Conservation (phyloP, 2,888 invertebrate species). For the Pandemis heparana region DNA sequence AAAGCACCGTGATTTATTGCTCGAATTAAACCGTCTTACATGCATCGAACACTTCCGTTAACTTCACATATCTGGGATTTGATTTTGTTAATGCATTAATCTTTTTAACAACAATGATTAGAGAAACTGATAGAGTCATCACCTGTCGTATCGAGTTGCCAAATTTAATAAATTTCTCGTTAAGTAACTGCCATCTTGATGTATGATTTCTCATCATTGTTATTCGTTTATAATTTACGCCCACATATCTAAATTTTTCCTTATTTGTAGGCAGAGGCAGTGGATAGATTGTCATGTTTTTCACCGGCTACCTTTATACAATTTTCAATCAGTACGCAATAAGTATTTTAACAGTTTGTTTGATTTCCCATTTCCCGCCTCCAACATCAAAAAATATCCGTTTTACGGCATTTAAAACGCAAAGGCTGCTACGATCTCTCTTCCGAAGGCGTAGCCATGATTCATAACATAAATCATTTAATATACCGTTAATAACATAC, state of each 20-base stretch:
- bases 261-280: background rate
- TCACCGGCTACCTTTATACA: background rate
- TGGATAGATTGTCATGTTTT: background rate
- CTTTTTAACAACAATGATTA: constrained; percentile 21
- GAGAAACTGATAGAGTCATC: constrained; percentile 23
- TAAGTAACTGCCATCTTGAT: background rate
- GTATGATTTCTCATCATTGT: constrained; percentile 2
- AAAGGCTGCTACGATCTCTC: constrained; percentile 27
- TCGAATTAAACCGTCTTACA: background rate
- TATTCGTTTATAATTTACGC: constrained; percentile 22
- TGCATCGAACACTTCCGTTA: constrained; percentile 5
- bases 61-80: constrained; percentile 12
- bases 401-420: constrained; percentile 26
- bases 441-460: constrained; percentile 30
- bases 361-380: background rate
- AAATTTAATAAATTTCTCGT: constrained; percentile 13
- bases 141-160: constrained; percentile 18
- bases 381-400: background rate
- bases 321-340: background rate
- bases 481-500: constrained; percentile 34
- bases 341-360: background rate
- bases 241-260: background rate
- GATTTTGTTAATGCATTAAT: constrained; percentile 22
- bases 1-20: constrained; percentile 17
- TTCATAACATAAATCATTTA: constrained; percentile 37